These are phyloP conservation scores for Oryzias woworae DNA, from an alignment of 2,113 vertebrate species.

Conservation along the genomic window DNA sequence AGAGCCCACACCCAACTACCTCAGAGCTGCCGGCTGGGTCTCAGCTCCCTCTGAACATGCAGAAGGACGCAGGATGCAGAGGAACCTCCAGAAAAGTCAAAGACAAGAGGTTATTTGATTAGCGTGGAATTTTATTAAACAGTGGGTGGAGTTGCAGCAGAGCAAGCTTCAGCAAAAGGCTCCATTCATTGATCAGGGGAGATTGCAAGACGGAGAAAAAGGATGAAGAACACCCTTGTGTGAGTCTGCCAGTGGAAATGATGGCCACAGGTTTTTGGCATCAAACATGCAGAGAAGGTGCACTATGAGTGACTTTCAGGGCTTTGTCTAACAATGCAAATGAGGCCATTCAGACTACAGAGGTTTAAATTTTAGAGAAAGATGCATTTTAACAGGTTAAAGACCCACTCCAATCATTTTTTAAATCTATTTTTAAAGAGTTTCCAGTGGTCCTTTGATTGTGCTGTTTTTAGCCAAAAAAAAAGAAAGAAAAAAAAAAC, in stretches of 20 bases:
- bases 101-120: constrained; percentile 86
- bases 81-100: constrained; percentile 67
- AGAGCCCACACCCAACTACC: constrained; percentile 73
- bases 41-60: constrained; percentile 57
- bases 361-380: constrained; percentile 47
- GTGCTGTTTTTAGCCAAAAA: too few relatives aligned
- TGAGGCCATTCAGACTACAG: constrained; percentile 48
- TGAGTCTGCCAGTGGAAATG: constrained; percentile 60
- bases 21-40: constrained; percentile 66
- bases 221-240: constrained; percentile 73
- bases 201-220: constrained; percentile 55
- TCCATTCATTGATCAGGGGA: constrained; percentile 78
- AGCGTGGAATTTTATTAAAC: constrained; percentile 81
- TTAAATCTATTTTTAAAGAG: too few relatives aligned
- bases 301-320: constrained; percentile 63
- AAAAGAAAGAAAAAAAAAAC: too few relatives aligned
- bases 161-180: constrained; percentile 68
- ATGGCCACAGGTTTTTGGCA: constrained; percentile 65
- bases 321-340: constrained; percentile 47
- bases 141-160: constrained; percentile 76
- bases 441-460: too few relatives aligned
- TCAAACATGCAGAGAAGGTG: constrained; percentile 67
- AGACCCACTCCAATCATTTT: too few relatives aligned
- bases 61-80: constrained; percentile 67
- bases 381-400: neutral